Conservation (phyloP, 2,113 vertebrate species). For the Meleagris gallopavo region DNA sequence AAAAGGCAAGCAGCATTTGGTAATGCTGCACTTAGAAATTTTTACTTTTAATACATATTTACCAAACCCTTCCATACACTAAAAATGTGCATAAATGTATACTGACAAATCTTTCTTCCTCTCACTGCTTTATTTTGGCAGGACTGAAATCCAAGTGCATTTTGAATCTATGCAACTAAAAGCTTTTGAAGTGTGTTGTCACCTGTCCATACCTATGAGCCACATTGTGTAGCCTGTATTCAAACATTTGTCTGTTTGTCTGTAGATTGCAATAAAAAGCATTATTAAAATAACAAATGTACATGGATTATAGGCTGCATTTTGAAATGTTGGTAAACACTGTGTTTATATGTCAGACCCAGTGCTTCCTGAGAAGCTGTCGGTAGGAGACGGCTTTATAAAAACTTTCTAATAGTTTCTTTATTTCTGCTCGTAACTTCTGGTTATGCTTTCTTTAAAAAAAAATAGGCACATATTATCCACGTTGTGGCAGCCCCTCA, state of each 20-base stretch:
- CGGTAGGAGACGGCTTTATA: constrained; percentile 45
- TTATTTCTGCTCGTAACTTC: constrained; percentile 38
- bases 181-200: constrained; percentile 20
- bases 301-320: constrained; percentile 76
- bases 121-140: constrained; percentile 9
- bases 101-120: constrained; percentile 42
- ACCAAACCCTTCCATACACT: constrained; percentile 36
- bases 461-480: neutral
- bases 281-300: constrained; percentile 75
- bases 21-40: constrained; percentile 8
- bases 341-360: constrained; percentile 77
- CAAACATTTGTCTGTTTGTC: constrained; percentile 50
- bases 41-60: neutral
- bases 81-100: constrained; percentile 35
- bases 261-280: constrained; percentile 59
- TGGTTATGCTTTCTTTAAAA: neutral
- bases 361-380: constrained; percentile 74
- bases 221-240: constrained; percentile 1
- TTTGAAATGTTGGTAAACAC: constrained; percentile 81
- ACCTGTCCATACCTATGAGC: constrained; percentile 50
- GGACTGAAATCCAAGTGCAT: constrained; percentile 5
- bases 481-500: neutral
- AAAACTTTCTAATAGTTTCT: constrained; percentile 43
- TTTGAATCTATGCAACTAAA: constrained; percentile 35
- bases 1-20: constrained; percentile 28